phyloP scores from a whole-genome alignment of 2,797 vertebrate genomes.

The Eospalax fontanierii region DNA sequence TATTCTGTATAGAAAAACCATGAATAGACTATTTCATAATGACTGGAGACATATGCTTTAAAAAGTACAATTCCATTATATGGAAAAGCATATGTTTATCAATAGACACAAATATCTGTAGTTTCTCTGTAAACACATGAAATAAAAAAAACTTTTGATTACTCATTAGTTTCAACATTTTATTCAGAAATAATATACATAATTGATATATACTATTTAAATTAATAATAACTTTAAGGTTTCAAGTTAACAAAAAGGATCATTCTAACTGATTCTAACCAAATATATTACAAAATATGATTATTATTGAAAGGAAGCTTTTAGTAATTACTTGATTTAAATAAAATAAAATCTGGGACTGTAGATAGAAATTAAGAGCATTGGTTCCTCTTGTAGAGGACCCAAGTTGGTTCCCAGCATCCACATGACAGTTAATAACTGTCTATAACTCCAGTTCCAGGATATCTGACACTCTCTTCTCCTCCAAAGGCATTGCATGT shows the following conservation, averaged over 20 bases:
- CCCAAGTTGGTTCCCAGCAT: no score
- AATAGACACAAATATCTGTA: not conserved
- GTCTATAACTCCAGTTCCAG: no score
- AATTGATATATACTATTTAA: constrained; percentile 6
- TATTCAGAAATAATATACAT: constrained; percentile 18
- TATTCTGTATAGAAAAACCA: not conserved
- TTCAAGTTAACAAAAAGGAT: not conserved
- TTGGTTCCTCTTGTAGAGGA: no score
- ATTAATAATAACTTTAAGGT: not conserved
- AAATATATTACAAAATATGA: constrained; percentile 26
- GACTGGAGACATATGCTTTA: not conserved
- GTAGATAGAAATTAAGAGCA: no score
- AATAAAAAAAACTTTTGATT: constrained; percentile 14
- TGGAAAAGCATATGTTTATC: not conserved
- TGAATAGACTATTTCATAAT: not conserved
- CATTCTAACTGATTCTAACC: not conserved
- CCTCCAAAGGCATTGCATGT: no score
- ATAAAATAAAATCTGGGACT: not conserved
- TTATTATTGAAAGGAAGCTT: constrained; percentile 25
- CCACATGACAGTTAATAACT: no score
- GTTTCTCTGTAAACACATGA: constrained; percentile 17
- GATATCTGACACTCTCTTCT: no score
- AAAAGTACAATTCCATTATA: not conserved
- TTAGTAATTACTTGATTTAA: not conserved
- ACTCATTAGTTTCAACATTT: constrained; percentile 31